Conservation (phyloP, 2,113 vertebrate species). For the Excalfactoria chinensis region DNA sequence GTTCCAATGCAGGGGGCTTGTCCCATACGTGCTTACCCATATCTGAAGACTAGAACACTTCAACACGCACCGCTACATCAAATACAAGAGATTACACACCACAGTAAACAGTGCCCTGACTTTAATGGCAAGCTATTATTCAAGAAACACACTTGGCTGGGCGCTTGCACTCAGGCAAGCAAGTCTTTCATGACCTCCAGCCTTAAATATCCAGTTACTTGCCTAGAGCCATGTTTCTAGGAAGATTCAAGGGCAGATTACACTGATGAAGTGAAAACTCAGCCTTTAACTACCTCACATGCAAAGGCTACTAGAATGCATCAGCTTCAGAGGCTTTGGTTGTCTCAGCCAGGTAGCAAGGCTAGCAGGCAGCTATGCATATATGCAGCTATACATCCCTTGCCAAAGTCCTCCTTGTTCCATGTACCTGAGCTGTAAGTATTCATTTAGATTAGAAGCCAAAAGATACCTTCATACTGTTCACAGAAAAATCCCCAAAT, state of each 20-base stretch:
- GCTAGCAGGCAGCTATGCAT: background rate
- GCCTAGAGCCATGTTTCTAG: background rate
- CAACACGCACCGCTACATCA: background rate
- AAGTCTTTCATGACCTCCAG: slow-evolving; percentile 42
- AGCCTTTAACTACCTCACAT: background rate
- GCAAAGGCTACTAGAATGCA: background rate
- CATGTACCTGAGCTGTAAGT: background rate
- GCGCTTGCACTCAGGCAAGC: slow-evolving; percentile 3
- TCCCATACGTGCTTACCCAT: background rate
- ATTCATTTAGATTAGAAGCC: background rate
- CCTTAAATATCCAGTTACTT: slow-evolving; percentile 21
- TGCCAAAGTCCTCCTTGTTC: background rate
- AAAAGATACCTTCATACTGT: background rate
- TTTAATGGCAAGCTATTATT: background rate
- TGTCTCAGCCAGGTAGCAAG: background rate
- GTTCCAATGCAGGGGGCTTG: background rate
- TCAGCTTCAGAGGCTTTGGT: background rate
- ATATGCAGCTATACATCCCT: too few species aligned
- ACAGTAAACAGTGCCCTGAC: slow-evolving; percentile 14
- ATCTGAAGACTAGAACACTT: background rate
- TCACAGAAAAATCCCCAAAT: background rate
- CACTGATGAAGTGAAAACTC: background rate
- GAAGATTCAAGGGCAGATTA: background rate
- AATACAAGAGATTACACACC: background rate
- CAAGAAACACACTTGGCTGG: slow-evolving; percentile 42